Evolutionary conservation across 2,797 vertebrate genomes (phyloP).

Genomic region (Delichon dasypus): DNA sequence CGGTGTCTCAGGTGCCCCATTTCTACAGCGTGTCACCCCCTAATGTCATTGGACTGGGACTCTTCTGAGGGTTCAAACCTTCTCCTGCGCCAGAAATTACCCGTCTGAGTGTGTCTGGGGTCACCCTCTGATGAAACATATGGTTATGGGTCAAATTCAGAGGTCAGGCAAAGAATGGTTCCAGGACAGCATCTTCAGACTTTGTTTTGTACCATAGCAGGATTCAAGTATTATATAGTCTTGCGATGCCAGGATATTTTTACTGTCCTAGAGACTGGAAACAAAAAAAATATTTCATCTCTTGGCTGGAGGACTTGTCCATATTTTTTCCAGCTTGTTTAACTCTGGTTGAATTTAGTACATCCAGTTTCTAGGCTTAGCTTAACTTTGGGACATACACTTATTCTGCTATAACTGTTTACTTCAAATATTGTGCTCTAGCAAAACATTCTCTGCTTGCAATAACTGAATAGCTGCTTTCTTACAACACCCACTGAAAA

Average conservation of each 20-base stretch:
- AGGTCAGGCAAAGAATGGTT: not conserved
- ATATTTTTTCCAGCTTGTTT: conserved; percentile 51
- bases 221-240: not conserved
- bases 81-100: not conserved
- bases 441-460: conserved; percentile 40
- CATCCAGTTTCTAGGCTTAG: conserved; percentile 55
- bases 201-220: not conserved
- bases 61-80: not conserved
- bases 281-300: conserved; percentile 47
- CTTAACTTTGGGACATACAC: conserved; percentile 1
- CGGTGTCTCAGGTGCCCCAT: not conserved
- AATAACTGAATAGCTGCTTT: conserved; percentile 58
- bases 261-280: conserved; percentile 34
- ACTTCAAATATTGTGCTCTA: not conserved
- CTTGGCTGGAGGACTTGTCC: conserved; percentile 35
- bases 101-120: not conserved
- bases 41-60: not conserved
- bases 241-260: conserved; percentile 21
- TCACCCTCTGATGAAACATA: not conserved
- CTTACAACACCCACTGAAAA: conserved; percentile 32
- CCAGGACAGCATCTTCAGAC: not conserved
- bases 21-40: not conserved
- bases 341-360: not conserved
- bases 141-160: not conserved
- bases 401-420: not conserved